A percentile compares a stretch with the other conserved stretches of the same genome.
phyloP scores from a whole-genome alignment of 2,797 vertebrate species.

The Hipposideros larvatus region DNA sequence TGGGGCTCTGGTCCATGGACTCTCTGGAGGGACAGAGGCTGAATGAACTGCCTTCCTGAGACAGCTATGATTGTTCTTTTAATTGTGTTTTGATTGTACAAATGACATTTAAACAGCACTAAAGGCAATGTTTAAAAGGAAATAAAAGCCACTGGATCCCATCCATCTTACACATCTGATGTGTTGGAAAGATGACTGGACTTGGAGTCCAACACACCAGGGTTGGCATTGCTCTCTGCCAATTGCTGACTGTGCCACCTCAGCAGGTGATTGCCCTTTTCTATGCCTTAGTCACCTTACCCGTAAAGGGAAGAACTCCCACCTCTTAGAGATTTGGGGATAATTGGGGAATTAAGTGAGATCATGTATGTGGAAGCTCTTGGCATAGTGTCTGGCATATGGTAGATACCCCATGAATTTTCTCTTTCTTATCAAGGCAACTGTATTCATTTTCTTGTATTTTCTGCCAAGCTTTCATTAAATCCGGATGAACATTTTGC shows the following conservation, averaged over 20 bases:
- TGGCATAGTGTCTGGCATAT: background rate
- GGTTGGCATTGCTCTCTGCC: background rate
- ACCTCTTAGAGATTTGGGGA: background rate
- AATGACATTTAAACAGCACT: constrained; percentile 57
- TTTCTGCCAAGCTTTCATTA: constrained; percentile 67
- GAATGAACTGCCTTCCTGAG: background rate
- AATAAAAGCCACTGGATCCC: constrained; percentile 36
- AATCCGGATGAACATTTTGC: constrained; percentile 67
- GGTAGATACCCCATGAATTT: background rate
- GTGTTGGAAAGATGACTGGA: background rate
- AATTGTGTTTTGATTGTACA: constrained; percentile 60
- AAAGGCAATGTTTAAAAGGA: constrained; percentile 63
- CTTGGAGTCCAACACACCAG: background rate
- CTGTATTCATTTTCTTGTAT: constrained; percentile 24
- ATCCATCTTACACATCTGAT: constrained; percentile 39
- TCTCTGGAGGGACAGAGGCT: background rate
- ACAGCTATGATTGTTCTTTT: constrained; percentile 23
- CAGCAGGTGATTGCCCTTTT: background rate
- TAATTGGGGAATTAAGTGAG: background rate
- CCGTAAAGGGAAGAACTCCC: background rate
- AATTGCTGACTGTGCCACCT: background rate
- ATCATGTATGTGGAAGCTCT: background rate
- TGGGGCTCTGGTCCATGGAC: background rate
- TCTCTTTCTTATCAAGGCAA: constrained; percentile 12
- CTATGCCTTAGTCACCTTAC: background rate